phyloP scores from a whole-genome alignment of 2,888 invertebrate species.

The Tromatobia lineatoria region DNA sequence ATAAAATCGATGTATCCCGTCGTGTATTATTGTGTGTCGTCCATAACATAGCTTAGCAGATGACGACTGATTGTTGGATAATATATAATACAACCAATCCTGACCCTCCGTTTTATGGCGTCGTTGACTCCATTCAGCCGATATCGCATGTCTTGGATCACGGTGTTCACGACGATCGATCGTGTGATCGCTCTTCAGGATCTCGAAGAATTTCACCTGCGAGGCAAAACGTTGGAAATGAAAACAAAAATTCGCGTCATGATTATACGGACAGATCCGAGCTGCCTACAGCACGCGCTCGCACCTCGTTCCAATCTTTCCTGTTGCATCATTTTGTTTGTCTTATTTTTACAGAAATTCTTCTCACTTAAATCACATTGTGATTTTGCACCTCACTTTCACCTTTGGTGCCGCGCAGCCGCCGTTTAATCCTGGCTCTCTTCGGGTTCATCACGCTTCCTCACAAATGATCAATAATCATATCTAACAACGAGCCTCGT shows the following conservation, averaged over 20 bases:
- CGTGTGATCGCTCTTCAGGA: conserved; percentile 49
- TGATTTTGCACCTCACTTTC: conserved; percentile 50
- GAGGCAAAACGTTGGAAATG: conserved; percentile 13
- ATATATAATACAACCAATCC: not conserved
- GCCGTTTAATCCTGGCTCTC: conserved; percentile 52
- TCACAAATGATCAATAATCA: conserved; percentile 59
- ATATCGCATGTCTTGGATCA: conserved; percentile 42
- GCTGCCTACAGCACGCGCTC: conserved; percentile 46
- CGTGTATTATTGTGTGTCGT: not conserved
- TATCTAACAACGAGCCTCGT: conserved; percentile 42
- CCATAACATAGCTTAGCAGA: not conserved
- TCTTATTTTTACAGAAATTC: conserved; percentile 4
- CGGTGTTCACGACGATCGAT: conserved; percentile 40
- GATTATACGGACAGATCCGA: conserved; percentile 47
- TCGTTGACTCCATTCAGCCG: conserved; percentile 12
- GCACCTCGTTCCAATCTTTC: conserved; percentile 33
- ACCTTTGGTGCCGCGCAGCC: conserved; percentile 35
- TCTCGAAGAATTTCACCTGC: conserved; percentile 11
- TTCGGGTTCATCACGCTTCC: conserved; percentile 58
- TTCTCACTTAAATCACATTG: conserved; percentile 45
- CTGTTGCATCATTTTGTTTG: conserved; percentile 10
- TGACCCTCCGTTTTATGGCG: not conserved
- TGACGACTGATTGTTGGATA: not conserved
- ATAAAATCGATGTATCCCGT: not conserved
- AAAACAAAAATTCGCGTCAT: conserved; percentile 42